Conservation (phyloP, 2,113 vertebrate species). For the Paralichthys olivaceus region DNA sequence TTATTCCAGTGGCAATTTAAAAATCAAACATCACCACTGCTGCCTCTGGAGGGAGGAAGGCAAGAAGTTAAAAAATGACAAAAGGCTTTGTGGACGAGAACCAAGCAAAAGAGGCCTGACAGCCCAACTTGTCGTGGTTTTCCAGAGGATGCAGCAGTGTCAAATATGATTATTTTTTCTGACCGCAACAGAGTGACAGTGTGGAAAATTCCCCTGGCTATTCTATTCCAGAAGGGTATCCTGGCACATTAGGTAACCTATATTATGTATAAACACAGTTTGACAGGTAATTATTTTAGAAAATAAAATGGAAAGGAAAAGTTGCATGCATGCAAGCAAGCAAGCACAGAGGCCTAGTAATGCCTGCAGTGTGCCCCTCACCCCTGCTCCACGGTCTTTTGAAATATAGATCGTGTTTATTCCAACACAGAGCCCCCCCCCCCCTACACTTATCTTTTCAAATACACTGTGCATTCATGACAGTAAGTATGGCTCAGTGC, state of each 20-base stretch:
- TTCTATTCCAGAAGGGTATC: constrained; percentile 69
- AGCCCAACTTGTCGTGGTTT: constrained; percentile 64
- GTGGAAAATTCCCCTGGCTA: constrained; percentile 71
- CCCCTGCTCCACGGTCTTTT: not conserved
- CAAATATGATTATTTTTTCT: constrained; percentile 71
- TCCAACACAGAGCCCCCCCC: constrained; percentile 12
- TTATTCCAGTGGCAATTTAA: constrained; percentile 66
- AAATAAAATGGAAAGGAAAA: constrained; percentile 54
- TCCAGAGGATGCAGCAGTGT: constrained; percentile 69
- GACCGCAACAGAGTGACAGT: constrained; percentile 70
- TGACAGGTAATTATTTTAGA: constrained; percentile 75
- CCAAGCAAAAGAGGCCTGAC: constrained; percentile 61
- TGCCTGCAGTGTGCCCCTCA: constrained; percentile 30
- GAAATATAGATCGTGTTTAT: constrained; percentile 48
- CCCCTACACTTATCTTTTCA: not conserved
- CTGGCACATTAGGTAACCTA: constrained; percentile 70
- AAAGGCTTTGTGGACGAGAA: constrained; percentile 67
- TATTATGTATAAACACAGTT: constrained; percentile 71
- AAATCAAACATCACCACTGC: constrained; percentile 62
- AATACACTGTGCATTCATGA: not conserved
- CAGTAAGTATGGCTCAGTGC: constrained; percentile 20
- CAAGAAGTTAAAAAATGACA: constrained; percentile 60
- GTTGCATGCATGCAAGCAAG: constrained; percentile 16
- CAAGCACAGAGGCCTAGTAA: constrained; percentile 23
- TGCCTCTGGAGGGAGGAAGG: constrained; percentile 28